Percentiles rank a stretch among this genome's conserved stretches.
Conservation (phyloP, 2,888 invertebrate genomes). For the Eupithecia subumbrata region DNA sequence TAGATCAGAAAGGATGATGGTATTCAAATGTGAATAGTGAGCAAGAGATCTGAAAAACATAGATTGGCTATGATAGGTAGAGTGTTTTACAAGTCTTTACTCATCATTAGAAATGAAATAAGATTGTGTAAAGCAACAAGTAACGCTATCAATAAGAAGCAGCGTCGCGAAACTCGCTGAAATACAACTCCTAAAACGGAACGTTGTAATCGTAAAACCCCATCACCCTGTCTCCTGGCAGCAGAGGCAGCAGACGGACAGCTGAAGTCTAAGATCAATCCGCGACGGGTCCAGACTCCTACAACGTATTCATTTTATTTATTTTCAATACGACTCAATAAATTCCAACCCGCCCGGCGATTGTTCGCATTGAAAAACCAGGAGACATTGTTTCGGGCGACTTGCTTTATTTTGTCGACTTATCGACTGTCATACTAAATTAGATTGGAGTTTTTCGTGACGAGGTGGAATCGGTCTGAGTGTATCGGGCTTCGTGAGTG, state of each 20-base stretch:
- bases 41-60: not conserved
- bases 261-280: constrained; percentile 80
- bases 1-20: not conserved
- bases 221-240: constrained; percentile 51
- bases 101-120: not conserved
- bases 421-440: constrained; percentile 62
- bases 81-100: too few species aligned
- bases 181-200: constrained; percentile 8
- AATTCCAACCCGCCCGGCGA: constrained; percentile 74
- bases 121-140: not conserved
- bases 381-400: constrained; percentile 63
- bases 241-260: constrained; percentile 68
- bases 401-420: constrained; percentile 49
- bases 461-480: constrained; percentile 39
- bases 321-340: constrained; percentile 77
- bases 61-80: not conserved
- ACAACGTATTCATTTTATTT: constrained; percentile 59
- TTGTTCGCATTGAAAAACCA: constrained; percentile 72
- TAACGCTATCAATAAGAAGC: not conserved
- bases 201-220: not conserved
- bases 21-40: not conserved
- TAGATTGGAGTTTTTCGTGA: constrained; percentile 58
- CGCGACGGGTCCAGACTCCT: constrained; percentile 59
- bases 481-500: constrained; percentile 16
- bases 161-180: not conserved